Conservation (phyloP, 2,797 vertebrate species). For the Amazonetta brasiliensis region DNA sequence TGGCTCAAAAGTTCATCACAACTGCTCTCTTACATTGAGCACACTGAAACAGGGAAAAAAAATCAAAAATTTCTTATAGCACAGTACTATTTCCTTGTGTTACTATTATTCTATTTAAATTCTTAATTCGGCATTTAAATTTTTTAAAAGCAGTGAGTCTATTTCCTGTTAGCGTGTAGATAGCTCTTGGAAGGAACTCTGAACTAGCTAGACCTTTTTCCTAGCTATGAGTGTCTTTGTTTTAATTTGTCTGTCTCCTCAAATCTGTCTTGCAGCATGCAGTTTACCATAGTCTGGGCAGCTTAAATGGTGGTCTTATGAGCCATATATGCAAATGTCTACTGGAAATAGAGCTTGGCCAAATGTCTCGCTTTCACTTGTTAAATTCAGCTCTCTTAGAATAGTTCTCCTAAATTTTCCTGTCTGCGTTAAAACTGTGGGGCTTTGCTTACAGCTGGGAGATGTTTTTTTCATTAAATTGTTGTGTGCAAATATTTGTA, state of each 20-base stretch:
- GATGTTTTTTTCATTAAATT: neutral
- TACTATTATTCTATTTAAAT: neutral
- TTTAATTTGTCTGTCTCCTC: neutral
- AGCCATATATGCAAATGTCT: neutral
- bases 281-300: neutral
- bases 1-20: neutral
- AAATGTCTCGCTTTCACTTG: neutral
- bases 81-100: neutral
- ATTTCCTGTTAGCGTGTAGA: rapidly evolving
- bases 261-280: neutral
- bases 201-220: neutral
- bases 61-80: neutral
- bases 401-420: neutral
- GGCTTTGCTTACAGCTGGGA: neutral
- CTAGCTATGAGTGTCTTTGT: neutral
- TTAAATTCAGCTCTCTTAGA: neutral
- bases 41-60: neutral
- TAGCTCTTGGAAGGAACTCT: neutral
- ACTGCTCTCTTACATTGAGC: neutral
- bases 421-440: neutral
- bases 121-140: neutral
- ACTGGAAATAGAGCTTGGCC: neutral
- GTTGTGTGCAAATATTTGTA: neutral
- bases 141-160: neutral
- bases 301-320: neutral